phyloP scores from a whole-genome alignment of 2,888 invertebrate species.

The Tenthredo notha region DNA sequence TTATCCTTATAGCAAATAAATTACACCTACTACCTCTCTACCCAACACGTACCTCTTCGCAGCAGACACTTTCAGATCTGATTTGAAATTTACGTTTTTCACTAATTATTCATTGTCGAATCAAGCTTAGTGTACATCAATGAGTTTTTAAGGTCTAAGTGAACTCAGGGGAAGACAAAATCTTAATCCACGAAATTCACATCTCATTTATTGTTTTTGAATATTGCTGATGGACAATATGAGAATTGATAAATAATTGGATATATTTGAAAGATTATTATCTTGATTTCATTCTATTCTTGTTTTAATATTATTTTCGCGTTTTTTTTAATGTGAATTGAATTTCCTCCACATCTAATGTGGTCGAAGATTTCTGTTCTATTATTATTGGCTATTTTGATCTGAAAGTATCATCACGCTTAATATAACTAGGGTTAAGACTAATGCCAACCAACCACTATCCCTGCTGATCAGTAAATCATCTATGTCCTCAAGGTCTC shows the following conservation, averaged over 20 bases:
- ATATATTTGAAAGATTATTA: background rate
- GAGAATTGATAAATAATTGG: background rate
- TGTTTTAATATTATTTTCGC: background rate
- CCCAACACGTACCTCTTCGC: conserved; percentile 36
- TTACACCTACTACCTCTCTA: conserved; percentile 53
- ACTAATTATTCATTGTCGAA: background rate
- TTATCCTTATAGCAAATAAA: conserved; percentile 55
- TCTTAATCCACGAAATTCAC: background rate
- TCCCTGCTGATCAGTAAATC: conserved; percentile 57
- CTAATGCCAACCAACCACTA: conserved; percentile 55
- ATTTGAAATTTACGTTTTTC: background rate
- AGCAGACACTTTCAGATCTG: conserved; percentile 47
- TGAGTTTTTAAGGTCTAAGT: background rate
- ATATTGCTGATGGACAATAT: background rate
- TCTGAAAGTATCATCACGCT: conserved; percentile 47
- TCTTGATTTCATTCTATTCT: background rate
- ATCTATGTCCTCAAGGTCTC: conserved; percentile 41
- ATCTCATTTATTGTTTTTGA: background rate
- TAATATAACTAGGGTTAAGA: conserved; percentile 54
- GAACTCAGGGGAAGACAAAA: background rate
- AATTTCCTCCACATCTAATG: background rate
- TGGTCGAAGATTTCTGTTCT: background rate
- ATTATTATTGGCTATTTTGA: conserved; percentile 34
- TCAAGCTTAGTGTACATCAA: background rate
- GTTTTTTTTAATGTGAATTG: background rate